Evolutionary conservation across 2,888 invertebrate genomes (phyloP).

Genomic region (Pandemis corylana): DNA sequence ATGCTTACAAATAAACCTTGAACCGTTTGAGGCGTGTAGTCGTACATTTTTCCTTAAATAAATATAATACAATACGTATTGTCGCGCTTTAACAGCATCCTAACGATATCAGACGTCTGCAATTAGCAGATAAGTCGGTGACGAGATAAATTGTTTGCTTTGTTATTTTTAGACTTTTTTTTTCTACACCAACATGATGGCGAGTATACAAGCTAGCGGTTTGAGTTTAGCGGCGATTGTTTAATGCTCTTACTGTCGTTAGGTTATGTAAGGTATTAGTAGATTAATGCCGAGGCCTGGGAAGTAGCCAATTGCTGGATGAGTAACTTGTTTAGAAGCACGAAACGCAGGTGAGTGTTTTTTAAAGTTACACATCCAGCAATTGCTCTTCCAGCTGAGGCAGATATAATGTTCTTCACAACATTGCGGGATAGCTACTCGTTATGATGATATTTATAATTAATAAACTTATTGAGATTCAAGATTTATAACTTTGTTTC

Average conservation of each 20-base stretch:
- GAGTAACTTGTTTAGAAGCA: too few relatives aligned
- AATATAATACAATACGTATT: not conserved
- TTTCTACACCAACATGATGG: not conserved
- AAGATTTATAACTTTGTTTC: too few relatives aligned
- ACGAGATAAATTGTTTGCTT: constrained; percentile 9
- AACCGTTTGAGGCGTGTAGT: not conserved
- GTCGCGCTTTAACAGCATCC: constrained; percentile 7
- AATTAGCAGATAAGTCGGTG: constrained; percentile 5
- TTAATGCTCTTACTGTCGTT: not conserved
- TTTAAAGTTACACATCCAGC: too few relatives aligned
- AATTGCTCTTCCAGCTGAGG: too few relatives aligned
- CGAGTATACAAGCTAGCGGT: not conserved
- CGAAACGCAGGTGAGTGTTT: too few relatives aligned
- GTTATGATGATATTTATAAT: too few relatives aligned
- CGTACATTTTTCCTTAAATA: too few relatives aligned
- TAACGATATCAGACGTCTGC: not conserved
- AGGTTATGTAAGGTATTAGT: not conserved
- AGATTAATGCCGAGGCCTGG: too few relatives aligned
- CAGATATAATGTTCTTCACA: too few relatives aligned
- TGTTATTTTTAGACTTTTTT: not conserved
- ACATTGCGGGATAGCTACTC: too few relatives aligned
- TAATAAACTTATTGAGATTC: too few relatives aligned
- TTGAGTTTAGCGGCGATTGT: not conserved
- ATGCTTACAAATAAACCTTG: not conserved
- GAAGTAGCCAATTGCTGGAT: too few relatives aligned